Base-by-base conservation (phyloP, 1,140 invertebrate species). In the Eupristina koningsbergeri region DNA sequence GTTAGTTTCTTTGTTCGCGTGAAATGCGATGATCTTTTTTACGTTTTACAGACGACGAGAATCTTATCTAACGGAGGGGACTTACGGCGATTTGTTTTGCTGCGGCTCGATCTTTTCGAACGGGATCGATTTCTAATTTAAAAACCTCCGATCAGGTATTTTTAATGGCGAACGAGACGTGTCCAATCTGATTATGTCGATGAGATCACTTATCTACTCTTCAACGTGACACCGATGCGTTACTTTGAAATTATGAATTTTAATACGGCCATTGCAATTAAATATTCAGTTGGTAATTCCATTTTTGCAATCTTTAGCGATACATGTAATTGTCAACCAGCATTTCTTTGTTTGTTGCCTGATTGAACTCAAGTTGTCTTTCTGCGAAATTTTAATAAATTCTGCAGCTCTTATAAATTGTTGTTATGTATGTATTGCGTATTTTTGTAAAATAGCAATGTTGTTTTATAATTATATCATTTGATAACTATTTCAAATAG, bases 101-200 rank as follows among this genome's bases (percentile, higher is more conserved):
- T 58, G 26, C 22, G 3, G 17, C 29, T 31, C 34, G 9, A 3
- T 1, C n/a, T 8, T 31, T 71, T 8, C 1, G 45, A 6, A 19
- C 22, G 50, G 11, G 74, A 79, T 79, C 77, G 61, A 79, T 79
- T 67, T 45, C 77, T 77, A 39, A 77, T 77, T 47, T 39, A 22
- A 61, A 77, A 77, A 2, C 45, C 31, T 50, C 26, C 26, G 45
- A 1, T 29, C 17, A 22, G 29, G 15, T 34, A 36, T 45, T 22
- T 45, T 45, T 53, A n/a, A 53, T 29, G 39, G 39, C 47, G 47
- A 17, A 53, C 15, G 29, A 34, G 26, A 31, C 3, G 22, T 11
- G 8, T 34, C 22, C 3, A 53, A 53, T 53, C 73, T 22, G 73
- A n/a, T 19, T 22, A 22, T 34, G 53, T 75, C 47, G 47, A 47